Evolutionary conservation across 2,113 vertebrate genomes (phyloP).

Genomic region (Pomatostomus ruficeps): DNA sequence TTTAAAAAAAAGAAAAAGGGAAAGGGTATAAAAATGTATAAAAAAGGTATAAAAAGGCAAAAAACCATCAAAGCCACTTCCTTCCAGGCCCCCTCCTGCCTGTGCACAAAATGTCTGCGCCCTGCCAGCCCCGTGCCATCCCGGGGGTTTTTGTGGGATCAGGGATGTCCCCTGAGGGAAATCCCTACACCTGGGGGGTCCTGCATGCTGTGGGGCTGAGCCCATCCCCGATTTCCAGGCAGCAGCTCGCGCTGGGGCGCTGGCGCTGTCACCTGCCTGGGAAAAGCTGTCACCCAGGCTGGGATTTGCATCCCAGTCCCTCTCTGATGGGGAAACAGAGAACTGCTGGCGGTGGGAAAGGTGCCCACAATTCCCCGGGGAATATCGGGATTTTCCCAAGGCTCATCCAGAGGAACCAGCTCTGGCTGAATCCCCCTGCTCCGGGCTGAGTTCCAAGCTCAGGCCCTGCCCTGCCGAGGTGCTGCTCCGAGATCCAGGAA

Average conservation of each 20-base stretch:
- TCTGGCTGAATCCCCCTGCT: neutral
- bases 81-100: neutral
- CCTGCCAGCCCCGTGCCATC: neutral
- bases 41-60: too few species aligned
- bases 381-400: neutral
- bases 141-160: neutral
- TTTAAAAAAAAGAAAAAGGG: too few species aligned
- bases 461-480: slow-evolving; percentile 7
- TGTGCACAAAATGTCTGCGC: neutral
- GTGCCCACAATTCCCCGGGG: neutral
- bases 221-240: neutral
- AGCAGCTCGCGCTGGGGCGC: neutral
- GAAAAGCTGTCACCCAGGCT: too few species aligned
- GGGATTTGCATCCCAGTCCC: neutral
- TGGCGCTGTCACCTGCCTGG: neutral
- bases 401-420: neutral
- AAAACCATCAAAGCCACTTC: neutral
- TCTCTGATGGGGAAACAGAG: neutral
- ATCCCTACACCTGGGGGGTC: neutral
- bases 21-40: too few species aligned
- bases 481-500: neutral
- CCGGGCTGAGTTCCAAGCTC: neutral
- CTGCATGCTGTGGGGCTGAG: rapidly evolving
- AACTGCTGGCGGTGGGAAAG: neutral
- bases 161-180: neutral